Evolutionary conservation across 2,113 vertebrate species (phyloP).

Genomic region (Litocranius walleri): DNA sequence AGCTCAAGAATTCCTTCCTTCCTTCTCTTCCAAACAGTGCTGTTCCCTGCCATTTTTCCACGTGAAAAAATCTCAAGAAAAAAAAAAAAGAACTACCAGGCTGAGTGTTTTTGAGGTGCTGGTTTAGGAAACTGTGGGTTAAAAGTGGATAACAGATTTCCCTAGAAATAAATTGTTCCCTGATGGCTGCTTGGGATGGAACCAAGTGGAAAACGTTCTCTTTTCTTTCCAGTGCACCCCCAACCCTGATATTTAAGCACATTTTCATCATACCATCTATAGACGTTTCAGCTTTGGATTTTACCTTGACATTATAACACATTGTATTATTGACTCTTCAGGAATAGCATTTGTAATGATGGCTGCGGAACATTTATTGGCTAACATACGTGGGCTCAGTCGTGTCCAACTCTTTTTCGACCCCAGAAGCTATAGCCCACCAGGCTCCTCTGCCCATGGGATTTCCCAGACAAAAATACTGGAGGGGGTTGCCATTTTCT

Average conservation of each 20-base stretch:
- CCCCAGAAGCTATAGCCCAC: neutral
- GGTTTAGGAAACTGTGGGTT: neutral
- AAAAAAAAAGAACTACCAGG: neutral
- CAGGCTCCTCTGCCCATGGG: neutral
- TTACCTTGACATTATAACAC: neutral
- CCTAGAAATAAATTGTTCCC: neutral
- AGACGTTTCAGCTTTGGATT: neutral
- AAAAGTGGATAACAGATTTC: neutral
- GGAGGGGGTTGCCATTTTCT: neutral
- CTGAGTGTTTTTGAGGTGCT: neutral
- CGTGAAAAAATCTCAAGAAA: constrained; percentile 17
- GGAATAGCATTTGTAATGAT: neutral
- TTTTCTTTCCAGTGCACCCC: neutral
- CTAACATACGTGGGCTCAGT: neutral
- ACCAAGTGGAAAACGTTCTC: neutral
- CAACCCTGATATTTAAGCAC: neutral
- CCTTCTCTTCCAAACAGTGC: neutral
- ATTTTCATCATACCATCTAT: neutral
- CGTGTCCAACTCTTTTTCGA: rapidly evolving
- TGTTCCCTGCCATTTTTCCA: constrained; percentile 33
- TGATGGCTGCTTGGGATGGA: neutral
- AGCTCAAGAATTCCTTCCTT: too few relatives aligned
- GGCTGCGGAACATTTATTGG: neutral
- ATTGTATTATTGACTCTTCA: neutral
- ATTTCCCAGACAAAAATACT: neutral